A percentile compares a stretch with the other conserved stretches of the same genome.
Evolutionary conservation across 1,140 invertebrate genomes (phyloP).

Genomic region (Arion vulgaris): DNA sequence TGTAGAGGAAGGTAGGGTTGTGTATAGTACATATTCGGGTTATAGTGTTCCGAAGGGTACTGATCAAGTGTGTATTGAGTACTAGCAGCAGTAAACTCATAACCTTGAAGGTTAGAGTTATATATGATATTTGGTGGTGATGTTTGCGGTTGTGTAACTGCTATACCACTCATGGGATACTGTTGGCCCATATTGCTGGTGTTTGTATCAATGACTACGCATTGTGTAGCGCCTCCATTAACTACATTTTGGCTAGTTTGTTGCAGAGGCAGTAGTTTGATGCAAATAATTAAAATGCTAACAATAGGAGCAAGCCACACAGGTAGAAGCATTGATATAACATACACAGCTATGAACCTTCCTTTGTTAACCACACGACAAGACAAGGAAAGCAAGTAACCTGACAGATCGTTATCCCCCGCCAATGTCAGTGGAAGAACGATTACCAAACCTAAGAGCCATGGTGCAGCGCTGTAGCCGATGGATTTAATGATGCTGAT

Average conservation of each 20-base stretch:
- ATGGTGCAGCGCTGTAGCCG: not conserved
- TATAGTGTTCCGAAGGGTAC: not conserved
- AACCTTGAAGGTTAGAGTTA: not conserved
- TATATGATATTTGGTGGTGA: no score
- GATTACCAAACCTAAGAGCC: not conserved
- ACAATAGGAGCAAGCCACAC: not conserved
- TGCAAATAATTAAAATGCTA: not conserved
- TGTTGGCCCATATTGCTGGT: not conserved
- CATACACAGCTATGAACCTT: not conserved
- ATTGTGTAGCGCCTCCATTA: no score
- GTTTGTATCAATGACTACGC: not conserved
- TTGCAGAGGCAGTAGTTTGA: not conserved
- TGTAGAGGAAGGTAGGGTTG: not conserved
- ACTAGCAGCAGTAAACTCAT: not conserved
- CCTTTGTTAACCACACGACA: not conserved
- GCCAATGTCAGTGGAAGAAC: not conserved
- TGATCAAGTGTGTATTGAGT: not conserved
- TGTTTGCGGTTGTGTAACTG: not conserved
- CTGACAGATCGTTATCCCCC: not conserved
- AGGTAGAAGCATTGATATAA: not conserved
- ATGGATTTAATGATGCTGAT: not conserved
- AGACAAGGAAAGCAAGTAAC: not conserved
- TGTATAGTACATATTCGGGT: no score
- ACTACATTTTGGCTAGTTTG: no score
- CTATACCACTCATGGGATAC: not conserved